A percentile compares a stretch with the other conserved stretches of the same genome.
Conservation (phyloP, 2,113 vertebrate genomes). For the Oxyura jamaicensis region DNA sequence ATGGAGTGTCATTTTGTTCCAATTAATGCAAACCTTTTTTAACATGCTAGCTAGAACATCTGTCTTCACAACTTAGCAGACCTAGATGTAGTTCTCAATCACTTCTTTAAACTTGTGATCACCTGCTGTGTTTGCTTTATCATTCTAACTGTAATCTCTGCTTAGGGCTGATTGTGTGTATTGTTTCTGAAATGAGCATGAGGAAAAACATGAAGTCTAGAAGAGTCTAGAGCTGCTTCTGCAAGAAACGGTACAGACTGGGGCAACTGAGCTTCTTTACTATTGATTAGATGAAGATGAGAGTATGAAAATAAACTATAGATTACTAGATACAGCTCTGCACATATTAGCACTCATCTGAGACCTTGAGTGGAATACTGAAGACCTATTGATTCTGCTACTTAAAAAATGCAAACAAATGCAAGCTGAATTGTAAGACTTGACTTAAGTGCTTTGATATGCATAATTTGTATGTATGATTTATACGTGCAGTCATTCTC, state of each 20-base stretch:
- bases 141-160: background rate
- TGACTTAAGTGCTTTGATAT: background rate
- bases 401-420: background rate
- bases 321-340: background rate
- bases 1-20: background rate
- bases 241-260: background rate
- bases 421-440: background rate
- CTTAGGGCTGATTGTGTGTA: background rate
- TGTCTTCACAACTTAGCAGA: background rate
- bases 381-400: background rate
- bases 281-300: background rate
- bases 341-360: background rate
- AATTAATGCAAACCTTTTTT: background rate
- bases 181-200: background rate
- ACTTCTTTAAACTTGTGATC: background rate
- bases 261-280: background rate
- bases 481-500: fast-evolving
- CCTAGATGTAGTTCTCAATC: background rate
- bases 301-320: background rate
- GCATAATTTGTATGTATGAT: background rate
- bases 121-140: fast-evolving
- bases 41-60: background rate
- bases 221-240: background rate
- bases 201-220: background rate
- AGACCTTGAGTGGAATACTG: background rate